Base-by-base conservation (phyloP, 2,888 invertebrate genomes). In the Liopterus haemorrhoidalis region DNA sequence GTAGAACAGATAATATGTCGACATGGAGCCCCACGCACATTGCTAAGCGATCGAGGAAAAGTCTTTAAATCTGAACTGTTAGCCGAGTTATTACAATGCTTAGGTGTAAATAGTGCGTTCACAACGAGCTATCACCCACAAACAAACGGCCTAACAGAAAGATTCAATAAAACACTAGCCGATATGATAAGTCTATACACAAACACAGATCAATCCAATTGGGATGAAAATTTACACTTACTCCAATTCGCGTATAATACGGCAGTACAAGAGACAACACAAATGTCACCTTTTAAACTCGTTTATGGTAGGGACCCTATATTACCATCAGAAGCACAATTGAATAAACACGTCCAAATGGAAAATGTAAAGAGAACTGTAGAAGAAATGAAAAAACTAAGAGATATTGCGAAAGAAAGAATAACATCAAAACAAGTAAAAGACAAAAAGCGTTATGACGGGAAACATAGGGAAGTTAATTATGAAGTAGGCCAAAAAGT, bases 191-290 rank as follows among this genome's bases (percentile, higher is more conserved):
- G 31, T 18, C 15, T 30, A 8, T 41, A 41, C 20, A 30, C 21
- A 41, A 31, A 22, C 22, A 31, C 21, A 12, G 16, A 21, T 11
- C 31, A 31, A 31, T 21, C 20, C 18, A 31, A 40, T 20, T 40
- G 40, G 40, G 40, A 40, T 8, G 40, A 51, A 53, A 31, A 57
- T 54, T 1, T 32, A 12, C 48, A 41, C 5, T 51, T 54, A 30
- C 49, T 54, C 0, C 51, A 50, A 1, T 57, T 54, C 24, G 56
- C 54, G 2, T 57, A 57, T 37, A 57, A 57, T 33, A 51, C 54
- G 2, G 14, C 49, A 0, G 6, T 15, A 27, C 57, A 58, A 41
- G 55, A 54, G 3, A 55, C 56, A 3, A 54, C 51, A 6, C 18
- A 50, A 38, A 30, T 41, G 2, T 46, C 51, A 3, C 51, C 55